Percentiles rank a stretch among this genome's conserved stretches.
phyloP scores from a whole-genome alignment of 2,797 vertebrate species.

The Sebastes reedi region DNA sequence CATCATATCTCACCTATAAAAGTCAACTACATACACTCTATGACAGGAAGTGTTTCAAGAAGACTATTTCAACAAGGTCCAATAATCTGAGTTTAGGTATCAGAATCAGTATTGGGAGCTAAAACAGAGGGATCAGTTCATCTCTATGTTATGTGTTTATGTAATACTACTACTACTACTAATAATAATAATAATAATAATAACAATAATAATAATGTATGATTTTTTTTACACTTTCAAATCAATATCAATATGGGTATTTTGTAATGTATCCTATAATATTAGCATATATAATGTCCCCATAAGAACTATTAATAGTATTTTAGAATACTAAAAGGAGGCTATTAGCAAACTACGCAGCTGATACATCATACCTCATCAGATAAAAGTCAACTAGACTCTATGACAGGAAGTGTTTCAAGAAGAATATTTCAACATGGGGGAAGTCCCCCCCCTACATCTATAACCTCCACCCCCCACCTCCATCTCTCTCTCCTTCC shows the following conservation, averaged over 20 bases:
- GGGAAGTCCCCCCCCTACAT: too few relatives aligned
- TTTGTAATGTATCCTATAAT: not conserved
- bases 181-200: not conserved
- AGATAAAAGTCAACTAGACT: not conserved
- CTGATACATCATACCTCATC: not conserved
- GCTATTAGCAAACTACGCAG: not conserved
- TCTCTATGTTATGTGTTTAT: not conserved
- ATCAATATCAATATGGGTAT: too few relatives aligned
- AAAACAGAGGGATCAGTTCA: too few relatives aligned
- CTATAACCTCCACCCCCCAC: too few relatives aligned
- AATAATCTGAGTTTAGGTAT: too few relatives aligned
- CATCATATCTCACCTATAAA: not conserved
- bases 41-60: not conserved
- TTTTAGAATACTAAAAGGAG: too few relatives aligned
- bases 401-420: not conserved
- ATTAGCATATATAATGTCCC: not conserved
- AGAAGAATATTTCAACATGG: not conserved
- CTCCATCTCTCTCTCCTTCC: not conserved
- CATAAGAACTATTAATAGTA: too few relatives aligned
- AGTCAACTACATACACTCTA: not conserved
- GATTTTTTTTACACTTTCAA: too few relatives aligned
- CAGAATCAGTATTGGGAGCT: too few relatives aligned
- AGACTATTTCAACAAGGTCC: not conserved
- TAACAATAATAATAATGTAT: not conserved
- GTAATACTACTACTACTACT: not conserved